Conservation (phyloP, 2,797 vertebrate species). For the Aselliscus stoliczkanus region DNA sequence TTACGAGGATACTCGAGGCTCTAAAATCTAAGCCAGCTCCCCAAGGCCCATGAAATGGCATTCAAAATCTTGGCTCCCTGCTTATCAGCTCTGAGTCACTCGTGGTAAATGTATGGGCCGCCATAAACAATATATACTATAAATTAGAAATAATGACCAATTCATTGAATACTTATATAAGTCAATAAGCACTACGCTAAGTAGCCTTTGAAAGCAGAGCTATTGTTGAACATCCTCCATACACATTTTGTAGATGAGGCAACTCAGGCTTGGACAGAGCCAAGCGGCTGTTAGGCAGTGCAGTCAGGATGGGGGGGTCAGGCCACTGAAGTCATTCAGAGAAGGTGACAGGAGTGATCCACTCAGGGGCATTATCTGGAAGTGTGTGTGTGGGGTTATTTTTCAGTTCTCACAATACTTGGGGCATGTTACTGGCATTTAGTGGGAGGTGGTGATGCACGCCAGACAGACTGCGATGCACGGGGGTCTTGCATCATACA, state of each 20-base stretch:
- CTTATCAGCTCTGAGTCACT: neutral
- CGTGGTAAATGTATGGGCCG: constrained; percentile 4
- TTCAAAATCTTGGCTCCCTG: neutral
- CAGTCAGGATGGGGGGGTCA: neutral
- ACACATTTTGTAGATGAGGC: neutral
- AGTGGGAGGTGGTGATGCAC: no score
- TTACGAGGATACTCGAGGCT: neutral
- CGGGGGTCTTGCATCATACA: fast-evolving
- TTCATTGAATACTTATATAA: neutral
- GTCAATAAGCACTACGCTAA: neutral
- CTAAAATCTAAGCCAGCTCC: neutral
- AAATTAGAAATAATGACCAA: neutral
- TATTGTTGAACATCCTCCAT: neutral
- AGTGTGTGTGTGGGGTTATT: fast-evolving
- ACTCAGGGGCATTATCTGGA: neutral
- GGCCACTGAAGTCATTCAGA: neutral
- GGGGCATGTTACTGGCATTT: neutral
- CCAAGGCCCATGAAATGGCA: neutral
- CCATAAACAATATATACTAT: neutral
- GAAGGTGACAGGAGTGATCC: neutral
- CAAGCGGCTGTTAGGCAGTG: neutral
- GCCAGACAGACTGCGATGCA: fast-evolving
- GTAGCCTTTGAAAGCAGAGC: neutral
- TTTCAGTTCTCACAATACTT: neutral
- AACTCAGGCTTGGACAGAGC: neutral